Evolutionary conservation across 2,113 vertebrate genomes (phyloP).

Genomic region (Chlamydotis undulata): DNA sequence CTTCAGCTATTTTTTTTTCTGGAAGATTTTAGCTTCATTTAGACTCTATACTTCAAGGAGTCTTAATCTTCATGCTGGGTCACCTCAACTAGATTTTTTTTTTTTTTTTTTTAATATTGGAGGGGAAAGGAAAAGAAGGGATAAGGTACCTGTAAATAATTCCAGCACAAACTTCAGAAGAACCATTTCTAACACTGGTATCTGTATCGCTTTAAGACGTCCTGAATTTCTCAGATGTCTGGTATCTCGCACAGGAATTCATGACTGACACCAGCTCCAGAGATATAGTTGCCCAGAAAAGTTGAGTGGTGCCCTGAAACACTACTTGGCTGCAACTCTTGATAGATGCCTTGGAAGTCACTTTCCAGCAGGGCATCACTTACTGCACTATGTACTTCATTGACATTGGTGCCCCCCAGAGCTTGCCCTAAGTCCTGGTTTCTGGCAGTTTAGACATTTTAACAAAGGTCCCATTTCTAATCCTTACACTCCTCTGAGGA

Average conservation of each 20-base stretch:
- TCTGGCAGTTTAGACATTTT: background rate
- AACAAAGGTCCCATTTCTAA: background rate
- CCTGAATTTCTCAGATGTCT: conserved; percentile 24
- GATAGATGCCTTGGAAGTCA: conserved; percentile 42
- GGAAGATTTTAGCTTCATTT: background rate
- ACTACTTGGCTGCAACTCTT: background rate
- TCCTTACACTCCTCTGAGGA: accelerated
- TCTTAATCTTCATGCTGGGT: background rate
- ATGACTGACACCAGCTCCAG: background rate
- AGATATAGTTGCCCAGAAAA: background rate
- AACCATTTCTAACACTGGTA: background rate
- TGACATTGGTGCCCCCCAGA: background rate
- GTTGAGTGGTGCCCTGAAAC: background rate
- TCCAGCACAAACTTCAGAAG: background rate
- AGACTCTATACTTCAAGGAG: background rate
- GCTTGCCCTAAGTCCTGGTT: background rate
- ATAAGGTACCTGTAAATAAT: background rate
- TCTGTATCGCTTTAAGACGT: conserved; percentile 23
- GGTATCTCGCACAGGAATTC: background rate
- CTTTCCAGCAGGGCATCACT: background rate
- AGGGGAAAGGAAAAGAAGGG: background rate
- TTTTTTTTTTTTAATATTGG: background rate
- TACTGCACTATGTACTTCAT: background rate
- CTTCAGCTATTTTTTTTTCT: background rate
- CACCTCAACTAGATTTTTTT: background rate